These are phyloP conservation scores for Neosilurus hyrtlii DNA, from an alignment of 2,797 vertebrate species.

Conservation along the genomic window DNA sequence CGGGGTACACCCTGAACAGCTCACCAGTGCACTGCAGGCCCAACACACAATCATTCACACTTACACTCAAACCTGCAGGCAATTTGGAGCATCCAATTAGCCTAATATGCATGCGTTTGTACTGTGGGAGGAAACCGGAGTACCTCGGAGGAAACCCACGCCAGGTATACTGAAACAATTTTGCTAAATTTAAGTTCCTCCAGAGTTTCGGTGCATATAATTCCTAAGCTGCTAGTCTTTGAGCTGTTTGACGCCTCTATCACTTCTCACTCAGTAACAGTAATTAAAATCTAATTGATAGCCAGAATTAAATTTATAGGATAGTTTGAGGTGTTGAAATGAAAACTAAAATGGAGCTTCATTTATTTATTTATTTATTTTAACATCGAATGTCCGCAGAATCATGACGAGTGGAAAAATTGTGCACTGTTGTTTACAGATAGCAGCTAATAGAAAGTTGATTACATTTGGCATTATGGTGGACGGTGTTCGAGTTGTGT, in stretches of 20 bases:
- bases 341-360: background rate
- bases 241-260: background rate
- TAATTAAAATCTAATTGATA: constrained; percentile 23
- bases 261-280: constrained; percentile 9
- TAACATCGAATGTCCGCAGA: background rate
- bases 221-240: background rate
- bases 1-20: too few species aligned
- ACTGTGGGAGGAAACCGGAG: too few species aligned
- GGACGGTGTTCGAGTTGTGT: background rate
- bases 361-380: background rate
- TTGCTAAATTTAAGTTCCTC: background rate
- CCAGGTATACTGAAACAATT: too few species aligned
- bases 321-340: background rate
- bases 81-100: too few species aligned
- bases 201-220: background rate
- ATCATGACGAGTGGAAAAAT: constrained; percentile 10
- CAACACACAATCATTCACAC: too few species aligned
- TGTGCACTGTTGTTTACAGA: background rate
- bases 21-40: too few species aligned
- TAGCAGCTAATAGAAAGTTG: constrained; percentile 35
- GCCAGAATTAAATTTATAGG: background rate
- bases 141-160: too few species aligned
- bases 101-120: too few species aligned
- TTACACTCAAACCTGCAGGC: too few species aligned
- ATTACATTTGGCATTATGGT: constrained; percentile 13